phyloP scores from a whole-genome alignment of 1,140 invertebrate species.

The Cotesia glomerata region DNA sequence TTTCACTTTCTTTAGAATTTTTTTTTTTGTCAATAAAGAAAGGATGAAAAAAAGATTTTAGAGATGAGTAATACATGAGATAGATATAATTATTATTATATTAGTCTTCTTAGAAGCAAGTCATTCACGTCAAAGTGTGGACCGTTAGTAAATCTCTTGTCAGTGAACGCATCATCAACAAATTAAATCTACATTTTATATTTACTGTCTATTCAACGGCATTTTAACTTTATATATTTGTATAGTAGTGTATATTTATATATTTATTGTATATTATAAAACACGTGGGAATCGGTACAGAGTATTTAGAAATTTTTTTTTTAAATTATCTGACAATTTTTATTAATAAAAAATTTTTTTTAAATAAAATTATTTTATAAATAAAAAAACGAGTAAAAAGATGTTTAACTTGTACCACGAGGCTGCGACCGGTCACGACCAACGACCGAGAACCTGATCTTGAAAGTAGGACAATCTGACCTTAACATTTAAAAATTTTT shows the following conservation, averaged over 20 bases:
- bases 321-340: too few species aligned
- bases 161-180: neutral
- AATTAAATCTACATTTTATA: constrained; percentile 8
- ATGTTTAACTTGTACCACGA: neutral
- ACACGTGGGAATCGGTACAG: neutral
- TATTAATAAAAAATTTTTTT: too few species aligned
- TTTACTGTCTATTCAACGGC: constrained; percentile 24
- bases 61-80: neutral
- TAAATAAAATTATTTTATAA: too few species aligned
- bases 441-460: constrained; percentile 28
- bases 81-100: neutral
- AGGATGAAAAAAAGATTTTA: neutral
- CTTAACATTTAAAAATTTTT: neutral
- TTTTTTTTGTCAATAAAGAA: neutral
- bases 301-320: too few species aligned
- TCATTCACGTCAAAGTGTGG: neutral
- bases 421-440: neutral
- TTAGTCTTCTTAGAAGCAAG: neutral
- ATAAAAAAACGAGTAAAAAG: neutral
- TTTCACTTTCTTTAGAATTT: neutral
- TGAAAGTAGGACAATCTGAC: constrained; percentile 23
- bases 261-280: neutral
- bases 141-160: constrained; percentile 20
- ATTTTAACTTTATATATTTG: neutral
- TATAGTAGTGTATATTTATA: neutral